Evolutionary conservation across 2,888 invertebrate genomes (phyloP).

Genomic region (Julus scandinavius): DNA sequence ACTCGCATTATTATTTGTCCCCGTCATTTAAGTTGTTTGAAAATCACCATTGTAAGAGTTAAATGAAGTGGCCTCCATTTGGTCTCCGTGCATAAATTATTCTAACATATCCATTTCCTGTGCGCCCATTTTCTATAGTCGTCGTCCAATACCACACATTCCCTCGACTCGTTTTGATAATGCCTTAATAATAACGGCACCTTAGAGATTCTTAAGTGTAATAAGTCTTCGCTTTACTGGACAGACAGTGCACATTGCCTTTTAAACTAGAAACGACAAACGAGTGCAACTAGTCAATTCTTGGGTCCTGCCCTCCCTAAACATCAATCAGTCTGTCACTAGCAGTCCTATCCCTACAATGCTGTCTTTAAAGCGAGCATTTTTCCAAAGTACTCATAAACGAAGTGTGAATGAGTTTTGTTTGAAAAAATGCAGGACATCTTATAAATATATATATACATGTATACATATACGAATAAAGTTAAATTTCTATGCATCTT

Average conservation of each 20-base stretch:
- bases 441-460: conserved; percentile 51
- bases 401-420: neutral
- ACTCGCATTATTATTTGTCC: too few species aligned
- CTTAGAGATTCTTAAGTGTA: conserved; percentile 4
- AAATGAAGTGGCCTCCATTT: conserved; percentile 23
- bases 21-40: neutral
- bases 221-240: neutral
- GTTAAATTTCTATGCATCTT: conserved; percentile 52
- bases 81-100: neutral
- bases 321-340: neutral
- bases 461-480: conserved; percentile 39
- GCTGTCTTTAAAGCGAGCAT: neutral
- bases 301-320: conserved; percentile 2
- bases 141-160: conserved; percentile 25
- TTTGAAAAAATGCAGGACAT: neutral
- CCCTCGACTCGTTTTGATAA: conserved; percentile 5
- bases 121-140: conserved; percentile 9
- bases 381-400: neutral
- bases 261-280: conserved; percentile 24
- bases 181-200: conserved; percentile 19
- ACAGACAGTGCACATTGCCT: conserved; percentile 3
- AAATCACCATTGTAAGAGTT: neutral
- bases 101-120: conserved; percentile 17
- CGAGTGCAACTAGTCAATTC: conserved; percentile 15
- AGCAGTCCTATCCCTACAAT: neutral